Percentiles rank a stretch among this genome's conserved stretches.
These are phyloP conservation scores for Cremastinae sp. DNA, from an alignment of 2,888 invertebrate genomes.

Conservation along the genomic window DNA sequence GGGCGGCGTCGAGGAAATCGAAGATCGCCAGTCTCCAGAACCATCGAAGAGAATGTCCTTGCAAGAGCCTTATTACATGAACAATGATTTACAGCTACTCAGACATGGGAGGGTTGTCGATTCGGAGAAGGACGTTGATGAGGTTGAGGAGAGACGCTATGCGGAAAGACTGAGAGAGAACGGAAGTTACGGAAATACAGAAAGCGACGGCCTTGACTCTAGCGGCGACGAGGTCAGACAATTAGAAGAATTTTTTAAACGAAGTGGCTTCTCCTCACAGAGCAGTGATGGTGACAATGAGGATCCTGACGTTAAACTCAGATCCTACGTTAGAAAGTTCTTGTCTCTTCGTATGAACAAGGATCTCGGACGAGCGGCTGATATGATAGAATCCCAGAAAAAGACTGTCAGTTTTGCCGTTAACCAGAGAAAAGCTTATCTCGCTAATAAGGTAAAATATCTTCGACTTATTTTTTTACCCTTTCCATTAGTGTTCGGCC, in stretches of 20 bases:
- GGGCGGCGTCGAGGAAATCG: slow-evolving; percentile 82
- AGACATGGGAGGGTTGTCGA: slow-evolving; percentile 72
- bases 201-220: slow-evolving; percentile 70
- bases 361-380: slow-evolving; percentile 84
- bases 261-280: slow-evolving; percentile 85
- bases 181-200: slow-evolving; percentile 66
- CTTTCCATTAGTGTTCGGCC: no score
- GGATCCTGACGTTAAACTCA: slow-evolving; percentile 87
- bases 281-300: slow-evolving; percentile 86
- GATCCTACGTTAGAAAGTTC: slow-evolving; percentile 87
- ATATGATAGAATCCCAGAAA: slow-evolving; percentile 83
- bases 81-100: slow-evolving; percentile 75
- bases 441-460: slow-evolving; percentile 80
- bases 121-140: slow-evolving; percentile 79
- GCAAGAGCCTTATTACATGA: slow-evolving; percentile 87
- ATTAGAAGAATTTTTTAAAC: slow-evolving; percentile 86
- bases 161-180: slow-evolving; percentile 73
- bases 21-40: slow-evolving; percentile 81
- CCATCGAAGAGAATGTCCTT: slow-evolving; percentile 87
- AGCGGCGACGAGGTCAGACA: slow-evolving; percentile 86
- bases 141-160: slow-evolving; percentile 74
- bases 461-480: no score
- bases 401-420: slow-evolving; percentile 90
- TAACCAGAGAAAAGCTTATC: slow-evolving; percentile 80
- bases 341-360: slow-evolving; percentile 87